phyloP scores from a whole-genome alignment of 1,140 invertebrate species.

The Grapholita molesta region DNA sequence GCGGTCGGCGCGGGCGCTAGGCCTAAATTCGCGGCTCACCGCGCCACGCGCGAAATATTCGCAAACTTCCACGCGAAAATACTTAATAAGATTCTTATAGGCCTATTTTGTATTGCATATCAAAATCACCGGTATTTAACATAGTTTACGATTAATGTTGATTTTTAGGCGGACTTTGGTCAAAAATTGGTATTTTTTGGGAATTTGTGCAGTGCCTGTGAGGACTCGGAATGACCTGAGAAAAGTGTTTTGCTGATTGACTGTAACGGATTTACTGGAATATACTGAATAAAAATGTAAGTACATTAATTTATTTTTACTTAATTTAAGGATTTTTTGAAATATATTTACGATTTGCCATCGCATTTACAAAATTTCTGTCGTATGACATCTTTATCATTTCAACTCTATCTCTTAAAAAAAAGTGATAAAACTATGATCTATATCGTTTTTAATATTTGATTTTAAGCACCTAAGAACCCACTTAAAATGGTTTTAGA shows the following conservation, averaged over 20 bases:
- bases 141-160: not conserved
- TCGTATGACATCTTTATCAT: not conserved
- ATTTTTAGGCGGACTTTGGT: not conserved
- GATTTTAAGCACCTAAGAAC: not conserved
- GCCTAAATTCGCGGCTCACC: not conserved
- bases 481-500: not conserved
- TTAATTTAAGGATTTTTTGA: not conserved
- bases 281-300: not conserved
- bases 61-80: not conserved
- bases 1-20: not conserved
- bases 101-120: constrained; percentile 8
- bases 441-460: not conserved
- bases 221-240: not conserved
- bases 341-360: not conserved
- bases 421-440: not conserved
- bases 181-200: not conserved
- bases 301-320: not conserved
- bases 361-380: not conserved
- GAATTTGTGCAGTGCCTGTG: not conserved
- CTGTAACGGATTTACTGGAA: not conserved
- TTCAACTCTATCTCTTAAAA: not conserved
- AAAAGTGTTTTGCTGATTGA: not conserved
- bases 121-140: not conserved
- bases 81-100: constrained; percentile 6
- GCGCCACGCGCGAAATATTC: not conserved